Evolutionary conservation across 2,113 vertebrate species (phyloP), one percentile per base, ranked within the genome.

Genomic region (Laterallus jamaicensis): DNA sequence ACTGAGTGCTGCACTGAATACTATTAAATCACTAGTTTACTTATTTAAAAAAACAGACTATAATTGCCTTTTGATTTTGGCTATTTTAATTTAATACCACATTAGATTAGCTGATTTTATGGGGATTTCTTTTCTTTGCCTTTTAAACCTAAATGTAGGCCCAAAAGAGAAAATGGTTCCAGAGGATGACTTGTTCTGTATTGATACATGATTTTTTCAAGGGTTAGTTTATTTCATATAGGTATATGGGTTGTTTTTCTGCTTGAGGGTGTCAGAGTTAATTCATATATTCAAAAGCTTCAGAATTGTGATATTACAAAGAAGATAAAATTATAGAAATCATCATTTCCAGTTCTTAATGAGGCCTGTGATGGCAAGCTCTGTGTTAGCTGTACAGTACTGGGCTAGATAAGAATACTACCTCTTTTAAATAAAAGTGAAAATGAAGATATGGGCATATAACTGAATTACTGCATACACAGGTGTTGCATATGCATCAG

Each of bases 61-160:
- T 56, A 35, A n/a, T 50, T 95, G 88, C 49, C 28, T 91, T 60
- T 78, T 55, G 14, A 29, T 19, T 83, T 90, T 5, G 58, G 15
- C 35, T 83, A 10, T 75, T 76, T 86, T 66, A 44, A 42, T 87
- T 60, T 54, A 82, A 35, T 58, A 44, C 37, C 42, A 59, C 5
- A 86, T 92, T 47, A 50, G 16, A 52, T 80, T 69, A 85, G 52
- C 18, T 86, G 55, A 35, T 88, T 71, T 80, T 55, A 37, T 88
- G 12, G 83, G 77, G 17, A 35, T 94, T 88, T 95, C 35, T 87
- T 91, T 86, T 69, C 59, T 86, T 79, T 89, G 67, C 78, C 56
- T 86, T 84, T 69, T 68, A 92, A 81, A 83, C 44, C 67, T 12
- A 28, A 63, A 24, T 44, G 25, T 55, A 50, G 16, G 28, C 54